phyloP scores from a whole-genome alignment of 2,113 vertebrate species.

The Anhinga anhinga region DNA sequence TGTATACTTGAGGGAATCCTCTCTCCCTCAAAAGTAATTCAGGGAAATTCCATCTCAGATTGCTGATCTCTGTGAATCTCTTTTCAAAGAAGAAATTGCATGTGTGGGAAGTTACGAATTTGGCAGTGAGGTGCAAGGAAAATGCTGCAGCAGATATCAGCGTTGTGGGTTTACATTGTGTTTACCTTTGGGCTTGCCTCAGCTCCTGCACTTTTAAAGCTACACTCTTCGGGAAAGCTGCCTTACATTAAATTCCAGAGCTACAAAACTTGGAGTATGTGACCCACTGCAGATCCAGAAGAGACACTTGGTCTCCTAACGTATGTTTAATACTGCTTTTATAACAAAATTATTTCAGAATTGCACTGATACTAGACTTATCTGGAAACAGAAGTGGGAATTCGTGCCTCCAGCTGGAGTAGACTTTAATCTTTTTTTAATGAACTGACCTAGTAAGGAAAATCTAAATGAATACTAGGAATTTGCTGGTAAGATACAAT shows the following conservation, averaged over 20 bases:
- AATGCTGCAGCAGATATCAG: not conserved
- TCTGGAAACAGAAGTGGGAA: constrained; percentile 14
- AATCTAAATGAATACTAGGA: not conserved
- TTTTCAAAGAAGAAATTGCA: not conserved
- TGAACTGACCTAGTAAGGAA: constrained; percentile 49
- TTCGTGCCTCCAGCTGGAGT: constrained; percentile 27
- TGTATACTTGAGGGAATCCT: not conserved
- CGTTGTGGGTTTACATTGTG: not conserved
- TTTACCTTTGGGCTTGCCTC: not conserved
- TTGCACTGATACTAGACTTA: not conserved
- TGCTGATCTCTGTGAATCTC: not conserved
- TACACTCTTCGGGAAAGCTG: not conserved
- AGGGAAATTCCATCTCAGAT: not conserved
- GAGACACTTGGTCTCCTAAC: not conserved
- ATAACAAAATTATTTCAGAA: not conserved
- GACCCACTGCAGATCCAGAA: not conserved
- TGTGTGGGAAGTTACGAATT: not conserved
- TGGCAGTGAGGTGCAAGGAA: not conserved
- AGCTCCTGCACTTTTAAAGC: not conserved
- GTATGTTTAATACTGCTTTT: not conserved
- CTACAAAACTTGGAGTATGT: not conserved
- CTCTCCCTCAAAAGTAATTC: not conserved
- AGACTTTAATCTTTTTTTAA: constrained; percentile 53
- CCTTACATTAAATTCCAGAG: not conserved
- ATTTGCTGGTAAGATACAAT: not conserved